Percentiles rank a stretch among this genome's conserved stretches.
Conservation (phyloP, 2,113 vertebrate genomes). For the Notothenia coriiceps region DNA sequence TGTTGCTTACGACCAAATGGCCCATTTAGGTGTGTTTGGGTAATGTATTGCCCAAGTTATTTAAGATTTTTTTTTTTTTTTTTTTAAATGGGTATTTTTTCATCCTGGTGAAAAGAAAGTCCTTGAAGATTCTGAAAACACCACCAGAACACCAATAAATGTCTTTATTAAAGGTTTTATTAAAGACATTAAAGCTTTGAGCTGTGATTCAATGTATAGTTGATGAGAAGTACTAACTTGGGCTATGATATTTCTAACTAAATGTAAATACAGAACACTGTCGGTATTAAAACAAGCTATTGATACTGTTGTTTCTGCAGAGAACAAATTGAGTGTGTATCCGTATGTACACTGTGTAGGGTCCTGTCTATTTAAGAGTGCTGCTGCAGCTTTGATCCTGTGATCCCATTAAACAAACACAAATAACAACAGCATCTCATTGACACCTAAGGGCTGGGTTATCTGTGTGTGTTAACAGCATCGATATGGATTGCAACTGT, state of each 20-base stretch:
- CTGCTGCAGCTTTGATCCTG: constrained; percentile 27
- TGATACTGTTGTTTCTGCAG: background rate
- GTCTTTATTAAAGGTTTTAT: background rate
- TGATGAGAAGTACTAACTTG: background rate
- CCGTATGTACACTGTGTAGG: background rate
- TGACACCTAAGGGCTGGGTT: constrained; percentile 8
- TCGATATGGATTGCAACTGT: constrained; percentile 6
- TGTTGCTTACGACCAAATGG: background rate
- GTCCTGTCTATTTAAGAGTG: constrained; percentile 30
- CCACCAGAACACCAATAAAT: background rate
- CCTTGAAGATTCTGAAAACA: constrained; percentile 7
- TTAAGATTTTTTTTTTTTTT: background rate
- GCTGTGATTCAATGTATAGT: background rate
- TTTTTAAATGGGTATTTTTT: background rate
- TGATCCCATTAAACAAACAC: constrained; percentile 55
- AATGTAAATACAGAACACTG: background rate
- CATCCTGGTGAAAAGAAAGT: background rate
- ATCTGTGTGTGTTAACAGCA: constrained; percentile 13
- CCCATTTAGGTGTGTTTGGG: background rate
- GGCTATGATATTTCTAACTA: background rate
- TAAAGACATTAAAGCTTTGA: background rate
- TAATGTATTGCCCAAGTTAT: background rate
- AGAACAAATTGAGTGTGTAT: background rate
- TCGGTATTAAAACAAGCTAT: constrained; percentile 16
- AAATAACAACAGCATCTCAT: constrained; percentile 13